phyloP scores from a whole-genome alignment of 2,888 invertebrate species.

The Odiellus spinosus region DNA sequence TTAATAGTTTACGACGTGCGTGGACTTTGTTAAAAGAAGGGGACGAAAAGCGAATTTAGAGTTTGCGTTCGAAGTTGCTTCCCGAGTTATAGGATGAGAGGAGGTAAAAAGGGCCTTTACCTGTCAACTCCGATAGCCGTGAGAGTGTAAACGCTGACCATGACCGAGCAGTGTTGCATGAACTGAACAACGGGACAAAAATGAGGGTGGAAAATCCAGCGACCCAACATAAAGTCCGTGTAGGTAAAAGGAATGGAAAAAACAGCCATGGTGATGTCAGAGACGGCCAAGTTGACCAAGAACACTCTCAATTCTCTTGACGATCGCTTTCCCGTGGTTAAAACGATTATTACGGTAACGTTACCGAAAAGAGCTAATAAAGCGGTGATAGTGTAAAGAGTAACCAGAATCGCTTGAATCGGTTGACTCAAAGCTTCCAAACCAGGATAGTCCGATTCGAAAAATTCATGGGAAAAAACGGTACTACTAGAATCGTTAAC shows the following conservation, averaged over 20 bases:
- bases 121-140: constrained; percentile 36
- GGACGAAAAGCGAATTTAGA: too few species aligned
- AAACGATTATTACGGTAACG: constrained; percentile 33
- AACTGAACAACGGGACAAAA: constrained; percentile 36
- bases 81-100: too few species aligned
- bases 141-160: constrained; percentile 35
- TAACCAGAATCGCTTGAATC: constrained; percentile 27
- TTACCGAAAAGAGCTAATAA: constrained; percentile 34
- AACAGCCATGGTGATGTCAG: constrained; percentile 74
- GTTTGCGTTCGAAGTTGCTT: too few species aligned
- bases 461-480: too few species aligned
- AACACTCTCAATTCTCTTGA: constrained; percentile 36
- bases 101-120: constrained; percentile 16
- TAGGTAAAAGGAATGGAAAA: constrained; percentile 80
- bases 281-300: constrained; percentile 64
- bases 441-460: neutral
- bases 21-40: too few species aligned
- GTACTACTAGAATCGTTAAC: too few species aligned
- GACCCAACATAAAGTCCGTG: constrained; percentile 21
- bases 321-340: constrained; percentile 30
- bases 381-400: constrained; percentile 34
- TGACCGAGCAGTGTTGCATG: constrained; percentile 33
- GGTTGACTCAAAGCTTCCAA: constrained; percentile 12
- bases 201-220: constrained; percentile 35
- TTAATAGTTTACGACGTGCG: too few species aligned